These are phyloP conservation scores for Amphiprion clarkii DNA, from an alignment of 2,797 vertebrate species.

Conservation along the genomic window DNA sequence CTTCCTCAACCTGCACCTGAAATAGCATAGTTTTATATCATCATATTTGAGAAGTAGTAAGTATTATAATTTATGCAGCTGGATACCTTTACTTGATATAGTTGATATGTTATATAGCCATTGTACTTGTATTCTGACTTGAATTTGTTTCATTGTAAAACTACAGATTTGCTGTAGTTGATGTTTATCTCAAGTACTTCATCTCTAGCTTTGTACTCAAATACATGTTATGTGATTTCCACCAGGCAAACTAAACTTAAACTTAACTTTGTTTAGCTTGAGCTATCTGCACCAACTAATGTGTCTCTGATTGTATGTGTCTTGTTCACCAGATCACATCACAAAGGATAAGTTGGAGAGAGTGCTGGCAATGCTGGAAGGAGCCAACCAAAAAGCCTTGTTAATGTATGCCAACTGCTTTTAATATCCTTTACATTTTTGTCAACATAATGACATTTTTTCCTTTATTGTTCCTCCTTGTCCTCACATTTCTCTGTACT, in stretches of 20 bases:
- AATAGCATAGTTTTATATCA: not conserved
- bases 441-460: not conserved
- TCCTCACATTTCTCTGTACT: not conserved
- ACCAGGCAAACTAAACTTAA: not conserved
- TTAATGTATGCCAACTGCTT: slow-evolving; percentile 84
- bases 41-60: not conserved
- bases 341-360: slow-evolving; percentile 91
- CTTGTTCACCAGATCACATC: slow-evolving; percentile 88
- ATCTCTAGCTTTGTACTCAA: not conserved
- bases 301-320: not conserved
- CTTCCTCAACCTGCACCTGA: not conserved
- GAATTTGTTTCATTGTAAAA: not conserved
- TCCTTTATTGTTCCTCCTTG: not conserved
- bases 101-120: not conserved
- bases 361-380: slow-evolving; percentile 92
- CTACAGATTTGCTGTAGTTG: not conserved
- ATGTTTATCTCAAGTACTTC: not conserved
- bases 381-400: slow-evolving; percentile 93
- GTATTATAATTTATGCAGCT: not conserved
- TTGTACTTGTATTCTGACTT: not conserved
- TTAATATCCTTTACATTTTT: not conserved
- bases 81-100: not conserved
- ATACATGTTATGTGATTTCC: not conserved
- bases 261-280: too few species aligned
- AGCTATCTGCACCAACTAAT: not conserved